Evolutionary conservation across 1,140 invertebrate species (phyloP).

Genomic region (Mamestra configurata): DNA sequence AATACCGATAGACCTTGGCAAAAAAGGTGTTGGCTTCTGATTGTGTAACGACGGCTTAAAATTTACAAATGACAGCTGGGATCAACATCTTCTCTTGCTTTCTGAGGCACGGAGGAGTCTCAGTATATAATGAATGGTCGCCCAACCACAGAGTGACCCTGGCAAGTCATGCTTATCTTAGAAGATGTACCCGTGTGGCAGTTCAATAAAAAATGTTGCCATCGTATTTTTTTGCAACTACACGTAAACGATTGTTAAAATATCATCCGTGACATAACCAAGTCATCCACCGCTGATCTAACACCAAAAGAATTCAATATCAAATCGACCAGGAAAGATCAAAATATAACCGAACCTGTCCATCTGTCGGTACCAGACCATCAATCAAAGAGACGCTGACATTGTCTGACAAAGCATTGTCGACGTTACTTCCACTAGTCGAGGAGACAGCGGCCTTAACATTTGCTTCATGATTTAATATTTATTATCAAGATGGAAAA

Average conservation of each 20-base stretch:
- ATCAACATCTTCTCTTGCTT: too few species aligned
- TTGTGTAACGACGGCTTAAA: too few species aligned
- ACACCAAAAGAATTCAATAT: slow-evolving; percentile 33
- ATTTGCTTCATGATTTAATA: not conserved
- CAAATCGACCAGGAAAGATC: slow-evolving; percentile 13
- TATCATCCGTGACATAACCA: not conserved
- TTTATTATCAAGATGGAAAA: not conserved
- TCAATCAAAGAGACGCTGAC: slow-evolving; percentile 32
- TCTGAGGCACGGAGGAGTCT: too few species aligned
- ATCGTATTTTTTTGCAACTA: not conserved
- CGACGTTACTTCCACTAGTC: slow-evolving; percentile 14
- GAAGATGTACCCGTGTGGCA: too few species aligned
- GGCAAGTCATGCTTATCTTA: too few species aligned
- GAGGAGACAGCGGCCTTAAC: slow-evolving; percentile 19
- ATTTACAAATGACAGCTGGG: too few species aligned
- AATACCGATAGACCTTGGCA: too few species aligned
- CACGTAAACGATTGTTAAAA: not conserved
- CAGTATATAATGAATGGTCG: too few species aligned
- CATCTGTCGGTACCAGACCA: slow-evolving; percentile 6
- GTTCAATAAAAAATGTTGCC: not conserved
- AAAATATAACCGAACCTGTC: slow-evolving; percentile 36
- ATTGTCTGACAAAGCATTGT: slow-evolving; percentile 30
- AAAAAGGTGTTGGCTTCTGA: too few species aligned
- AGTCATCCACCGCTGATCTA: slow-evolving; percentile 6
- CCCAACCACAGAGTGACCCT: too few species aligned